phyloP scores from a whole-genome alignment of 35 echinoderm and acorn worm species.

The Apostichopus japonicus region DNA sequence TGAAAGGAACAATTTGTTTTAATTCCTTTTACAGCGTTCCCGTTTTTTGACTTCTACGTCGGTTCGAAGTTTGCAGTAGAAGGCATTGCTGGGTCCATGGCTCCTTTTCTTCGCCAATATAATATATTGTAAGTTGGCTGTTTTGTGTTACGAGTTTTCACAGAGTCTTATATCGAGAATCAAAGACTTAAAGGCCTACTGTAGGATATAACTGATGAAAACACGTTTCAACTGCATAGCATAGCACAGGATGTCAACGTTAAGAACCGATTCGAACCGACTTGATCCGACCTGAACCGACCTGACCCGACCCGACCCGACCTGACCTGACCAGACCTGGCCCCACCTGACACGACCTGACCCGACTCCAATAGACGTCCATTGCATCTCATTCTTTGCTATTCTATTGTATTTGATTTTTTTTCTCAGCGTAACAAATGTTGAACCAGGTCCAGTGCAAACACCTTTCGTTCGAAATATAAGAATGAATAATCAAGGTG shows the following conservation, averaged over 20 bases:
- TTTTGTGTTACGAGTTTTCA: too few species aligned
- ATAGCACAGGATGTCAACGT: too few species aligned
- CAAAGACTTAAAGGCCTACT: too few species aligned
- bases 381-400: neutral
- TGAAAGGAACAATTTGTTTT: neutral
- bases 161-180: too few species aligned
- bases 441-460: constrained; percentile 10
- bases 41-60: constrained; percentile 49
- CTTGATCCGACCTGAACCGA: too few species aligned
- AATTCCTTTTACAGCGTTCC: constrained; percentile 18
- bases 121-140: constrained; percentile 38
- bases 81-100: constrained; percentile 21
- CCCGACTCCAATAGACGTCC: neutral
- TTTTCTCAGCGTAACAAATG: neutral
- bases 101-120: constrained; percentile 20
- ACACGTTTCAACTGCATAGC: too few species aligned
- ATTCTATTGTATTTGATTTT: neutral
- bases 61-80: constrained; percentile 52
- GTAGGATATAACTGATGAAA: too few species aligned
- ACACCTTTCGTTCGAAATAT: neutral
- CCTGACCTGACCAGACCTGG: too few species aligned
- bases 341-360: neutral
- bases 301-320: too few species aligned
- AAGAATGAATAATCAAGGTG: neutral
- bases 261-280: too few species aligned